Percentiles rank a stretch among this genome's conserved stretches.
Evolutionary conservation across 2,888 invertebrate genomes (phyloP).

Genomic region (Rosalia funebris): DNA sequence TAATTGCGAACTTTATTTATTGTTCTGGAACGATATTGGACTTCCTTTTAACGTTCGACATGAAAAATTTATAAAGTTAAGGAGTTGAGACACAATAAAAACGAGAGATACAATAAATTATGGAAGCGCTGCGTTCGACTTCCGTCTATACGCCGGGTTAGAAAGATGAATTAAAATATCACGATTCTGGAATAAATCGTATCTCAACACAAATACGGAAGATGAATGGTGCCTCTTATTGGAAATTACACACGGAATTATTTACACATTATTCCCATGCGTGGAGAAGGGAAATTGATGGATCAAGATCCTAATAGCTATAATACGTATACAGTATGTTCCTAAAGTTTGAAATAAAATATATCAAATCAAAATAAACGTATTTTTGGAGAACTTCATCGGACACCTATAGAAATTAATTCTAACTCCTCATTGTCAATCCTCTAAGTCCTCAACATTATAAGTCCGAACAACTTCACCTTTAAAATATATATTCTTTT

Average conservation of each 20-base stretch:
- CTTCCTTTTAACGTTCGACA: constrained; percentile 29
- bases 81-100: constrained; percentile 16
- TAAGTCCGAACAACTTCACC: no score
- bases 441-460: no score
- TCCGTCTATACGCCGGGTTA: constrained; percentile 10
- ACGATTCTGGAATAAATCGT: constrained; percentile 3
- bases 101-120: constrained; percentile 13
- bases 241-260: not conserved
- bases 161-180: constrained; percentile 16
- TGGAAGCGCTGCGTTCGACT: not conserved
- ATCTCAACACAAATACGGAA: constrained; percentile 6
- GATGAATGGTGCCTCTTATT: constrained; percentile 1
- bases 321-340: no score
- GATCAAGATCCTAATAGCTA: no score
- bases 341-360: no score
- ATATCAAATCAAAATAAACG: no score
- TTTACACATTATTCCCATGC: not conserved
- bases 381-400: no score
- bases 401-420: no score
- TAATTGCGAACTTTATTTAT: constrained; percentile 52
- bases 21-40: constrained; percentile 27
- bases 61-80: constrained; percentile 29
- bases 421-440: no score
- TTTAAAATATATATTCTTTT: no score
- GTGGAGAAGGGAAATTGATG: no score